Percentiles rank a stretch among this genome's conserved stretches.
Conservation (phyloP, 92 coral and sea anemone genomes). For the Chrysogorgia sp. region DNA sequence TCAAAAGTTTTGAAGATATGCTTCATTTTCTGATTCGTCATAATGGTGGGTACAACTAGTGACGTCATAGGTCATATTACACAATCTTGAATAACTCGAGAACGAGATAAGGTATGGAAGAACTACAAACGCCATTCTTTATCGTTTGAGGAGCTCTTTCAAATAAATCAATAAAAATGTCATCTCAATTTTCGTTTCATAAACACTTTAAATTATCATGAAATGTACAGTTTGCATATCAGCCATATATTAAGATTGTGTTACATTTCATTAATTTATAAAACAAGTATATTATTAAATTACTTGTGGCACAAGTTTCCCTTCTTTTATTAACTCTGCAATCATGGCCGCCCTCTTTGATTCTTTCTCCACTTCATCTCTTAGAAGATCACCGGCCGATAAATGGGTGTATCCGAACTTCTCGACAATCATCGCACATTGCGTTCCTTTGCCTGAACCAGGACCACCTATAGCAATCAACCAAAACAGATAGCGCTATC, state of each 20-base stretch:
- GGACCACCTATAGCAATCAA: slow-evolving; percentile 70
- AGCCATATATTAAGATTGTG: neutral
- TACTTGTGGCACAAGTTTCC: slow-evolving; percentile 85
- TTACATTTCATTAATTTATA: neutral
- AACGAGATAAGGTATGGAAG: too few relatives aligned
- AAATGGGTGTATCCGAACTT: slow-evolving; percentile 81
- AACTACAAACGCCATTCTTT: too few relatives aligned
- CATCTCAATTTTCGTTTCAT: too few relatives aligned
- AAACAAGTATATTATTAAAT: neutral
- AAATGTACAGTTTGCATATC: too few relatives aligned
- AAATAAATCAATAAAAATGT: too few relatives aligned
- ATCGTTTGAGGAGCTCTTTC: too few relatives aligned
- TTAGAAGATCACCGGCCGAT: slow-evolving; percentile 90
- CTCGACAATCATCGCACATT: slow-evolving; percentile 71
- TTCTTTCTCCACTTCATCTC: slow-evolving; percentile 82
- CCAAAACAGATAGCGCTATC: neutral
- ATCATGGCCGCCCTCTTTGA: slow-evolving; percentile 77
- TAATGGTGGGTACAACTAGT: too few relatives aligned
- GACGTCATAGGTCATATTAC: too few relatives aligned
- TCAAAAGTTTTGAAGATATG: too few relatives aligned
- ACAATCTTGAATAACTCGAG: too few relatives aligned
- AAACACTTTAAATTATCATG: too few relatives aligned
- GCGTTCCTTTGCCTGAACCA: slow-evolving; percentile 96
- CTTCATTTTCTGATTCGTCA: too few relatives aligned
- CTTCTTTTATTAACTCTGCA: slow-evolving; percentile 81